Evolutionary conservation across 2,113 vertebrate species (phyloP).

Genomic region (Buteo buteo): DNA sequence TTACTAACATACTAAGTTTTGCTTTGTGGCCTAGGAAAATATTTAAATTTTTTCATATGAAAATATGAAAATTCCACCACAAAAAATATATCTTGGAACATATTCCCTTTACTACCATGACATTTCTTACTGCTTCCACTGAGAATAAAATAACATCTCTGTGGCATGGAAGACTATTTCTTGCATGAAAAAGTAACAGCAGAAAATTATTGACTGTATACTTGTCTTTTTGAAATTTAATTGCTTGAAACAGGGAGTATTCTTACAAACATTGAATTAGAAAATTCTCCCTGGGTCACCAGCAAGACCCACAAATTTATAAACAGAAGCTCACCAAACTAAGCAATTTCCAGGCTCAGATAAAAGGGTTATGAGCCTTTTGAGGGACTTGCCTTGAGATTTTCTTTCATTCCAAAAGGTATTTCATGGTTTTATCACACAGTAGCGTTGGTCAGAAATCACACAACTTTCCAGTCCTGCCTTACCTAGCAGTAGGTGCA

Average conservation of each 20-base stretch:
- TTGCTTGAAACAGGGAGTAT: not conserved
- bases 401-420: not conserved
- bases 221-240: not conserved
- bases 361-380: not conserved
- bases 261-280: not conserved
- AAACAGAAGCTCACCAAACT: not conserved
- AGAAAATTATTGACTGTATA: not conserved
- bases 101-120: not conserved
- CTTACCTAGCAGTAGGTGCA: not conserved
- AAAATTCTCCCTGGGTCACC: not conserved
- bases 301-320: not conserved
- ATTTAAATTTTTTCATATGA: not conserved
- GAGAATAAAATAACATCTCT: not conserved
- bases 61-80: not conserved
- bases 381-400: not conserved
- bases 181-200: not conserved
- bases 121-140: not conserved
- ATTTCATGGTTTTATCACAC: not conserved
- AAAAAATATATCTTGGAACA: not conserved
- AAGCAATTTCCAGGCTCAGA: not conserved
- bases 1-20: not conserved
- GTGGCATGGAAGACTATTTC: not conserved
- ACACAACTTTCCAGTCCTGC: not conserved
- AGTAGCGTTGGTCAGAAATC: not conserved
- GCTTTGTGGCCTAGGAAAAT: not conserved